Evolutionary conservation across 2,888 invertebrate genomes (phyloP).

Genomic region (Caenorhabditis sp.): DNA sequence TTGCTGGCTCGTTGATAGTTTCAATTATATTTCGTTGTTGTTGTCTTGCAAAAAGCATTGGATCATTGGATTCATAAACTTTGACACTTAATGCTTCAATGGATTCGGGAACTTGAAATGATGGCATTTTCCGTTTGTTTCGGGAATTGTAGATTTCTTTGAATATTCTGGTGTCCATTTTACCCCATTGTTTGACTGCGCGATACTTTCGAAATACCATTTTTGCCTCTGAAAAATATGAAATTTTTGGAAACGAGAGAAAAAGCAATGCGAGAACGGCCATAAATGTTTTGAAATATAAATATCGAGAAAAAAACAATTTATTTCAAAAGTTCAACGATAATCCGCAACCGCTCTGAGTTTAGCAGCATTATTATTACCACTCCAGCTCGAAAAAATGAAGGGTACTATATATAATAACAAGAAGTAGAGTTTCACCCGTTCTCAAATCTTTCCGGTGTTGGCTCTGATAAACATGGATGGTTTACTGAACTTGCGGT

Average conservation of each 20-base stretch:
- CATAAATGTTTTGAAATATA: no score
- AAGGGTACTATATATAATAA: no score
- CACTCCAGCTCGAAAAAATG: no score
- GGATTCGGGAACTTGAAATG: constrained; percentile 56
- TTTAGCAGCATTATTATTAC: no score
- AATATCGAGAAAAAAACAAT: no score
- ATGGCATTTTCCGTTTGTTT: constrained; percentile 55
- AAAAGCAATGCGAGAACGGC: no score
- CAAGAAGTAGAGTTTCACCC: no score
- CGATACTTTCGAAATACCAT: constrained; percentile 65
- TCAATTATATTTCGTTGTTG: constrained; percentile 3
- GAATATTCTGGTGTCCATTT: constrained; percentile 66
- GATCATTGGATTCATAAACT: constrained; percentile 57
- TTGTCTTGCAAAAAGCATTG: constrained; percentile 43
- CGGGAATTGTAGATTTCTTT: constrained; percentile 57
- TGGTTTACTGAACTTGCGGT: no score
- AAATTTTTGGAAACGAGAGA: constrained; percentile 6
- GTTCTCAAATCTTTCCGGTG: no score
- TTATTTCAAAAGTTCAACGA: no score
- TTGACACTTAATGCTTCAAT: constrained; percentile 52
- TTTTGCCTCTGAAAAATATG: not conserved
- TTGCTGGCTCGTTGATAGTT: not conserved
- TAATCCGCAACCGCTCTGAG: no score
- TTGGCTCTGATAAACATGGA: no score
- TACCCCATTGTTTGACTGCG: constrained; percentile 61